A percentile compares a stretch with the other conserved stretches of the same genome.
Conservation (phyloP, 2,797 vertebrate genomes). For the Peromyscus melanophrys region DNA sequence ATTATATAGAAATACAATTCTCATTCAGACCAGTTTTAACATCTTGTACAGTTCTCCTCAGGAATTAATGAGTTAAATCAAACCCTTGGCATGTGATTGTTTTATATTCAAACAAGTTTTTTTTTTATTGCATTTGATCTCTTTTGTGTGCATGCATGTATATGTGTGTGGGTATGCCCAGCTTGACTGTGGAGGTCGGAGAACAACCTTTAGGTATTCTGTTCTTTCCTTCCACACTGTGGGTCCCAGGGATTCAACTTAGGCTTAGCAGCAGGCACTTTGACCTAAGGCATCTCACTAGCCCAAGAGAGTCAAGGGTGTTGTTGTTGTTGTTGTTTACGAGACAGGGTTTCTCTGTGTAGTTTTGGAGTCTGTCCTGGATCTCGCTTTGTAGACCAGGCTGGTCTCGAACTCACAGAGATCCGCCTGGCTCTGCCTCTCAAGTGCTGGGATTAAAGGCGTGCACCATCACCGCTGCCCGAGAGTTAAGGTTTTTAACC, state of each 20-base stretch:
- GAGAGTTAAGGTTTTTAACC: slow-evolving; percentile 21
- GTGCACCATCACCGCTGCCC: too few relatives aligned
- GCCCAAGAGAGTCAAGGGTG: background rate
- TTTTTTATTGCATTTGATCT: background rate
- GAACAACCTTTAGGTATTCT: background rate
- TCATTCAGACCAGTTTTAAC: slow-evolving; percentile 13
- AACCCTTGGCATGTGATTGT: slow-evolving; percentile 32
- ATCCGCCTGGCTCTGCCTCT: too few relatives aligned
- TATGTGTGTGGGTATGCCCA: background rate
- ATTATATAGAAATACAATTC: background rate
- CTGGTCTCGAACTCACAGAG: too few relatives aligned
- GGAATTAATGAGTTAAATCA: slow-evolving; percentile 64
- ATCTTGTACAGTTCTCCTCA: slow-evolving; percentile 61
- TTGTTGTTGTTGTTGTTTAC: too few relatives aligned
- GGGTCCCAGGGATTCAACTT: background rate
- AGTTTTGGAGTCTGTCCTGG: too few relatives aligned
- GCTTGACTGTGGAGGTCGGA: background rate
- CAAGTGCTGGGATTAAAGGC: too few relatives aligned
- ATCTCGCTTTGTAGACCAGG: too few relatives aligned
- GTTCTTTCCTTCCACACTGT: background rate
- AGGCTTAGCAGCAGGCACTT: background rate
- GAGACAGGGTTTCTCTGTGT: too few relatives aligned
- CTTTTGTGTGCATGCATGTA: background rate
- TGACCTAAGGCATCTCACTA: background rate
- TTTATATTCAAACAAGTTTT: slow-evolving; percentile 37